Conservation (phyloP, 2,113 vertebrate species). For the Perognathus longimembris region DNA sequence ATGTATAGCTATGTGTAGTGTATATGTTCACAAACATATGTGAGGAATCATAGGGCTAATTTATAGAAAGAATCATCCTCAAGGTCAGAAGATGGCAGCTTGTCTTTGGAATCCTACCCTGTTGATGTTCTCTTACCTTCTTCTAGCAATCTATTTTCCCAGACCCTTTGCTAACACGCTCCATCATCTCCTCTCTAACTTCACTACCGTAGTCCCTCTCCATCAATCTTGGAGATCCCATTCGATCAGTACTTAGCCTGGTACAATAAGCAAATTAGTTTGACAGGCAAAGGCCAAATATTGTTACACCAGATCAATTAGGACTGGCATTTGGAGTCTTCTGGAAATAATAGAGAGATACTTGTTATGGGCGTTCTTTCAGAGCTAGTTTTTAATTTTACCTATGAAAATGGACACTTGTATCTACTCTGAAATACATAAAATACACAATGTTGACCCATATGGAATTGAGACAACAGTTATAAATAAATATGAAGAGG, state of each 20-base stretch:
- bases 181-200: background rate
- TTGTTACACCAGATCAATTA: conserved; percentile 2
- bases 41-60: conserved; percentile 17
- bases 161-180: background rate
- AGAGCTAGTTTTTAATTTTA: conserved; percentile 24
- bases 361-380: background rate
- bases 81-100: conserved; percentile 33
- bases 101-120: background rate
- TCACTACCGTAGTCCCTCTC: background rate
- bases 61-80: conserved; percentile 42
- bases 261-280: background rate
- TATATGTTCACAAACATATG: background rate
- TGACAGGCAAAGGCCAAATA: conserved; percentile 11
- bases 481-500: conserved; percentile 39
- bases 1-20: background rate
- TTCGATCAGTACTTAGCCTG: background rate
- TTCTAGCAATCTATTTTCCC: background rate
- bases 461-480: background rate
- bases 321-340: conserved; percentile 4
- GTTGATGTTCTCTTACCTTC: conserved; percentile 1
- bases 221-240: background rate
- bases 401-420: background rate
- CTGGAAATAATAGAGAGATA: conserved; percentile 32
- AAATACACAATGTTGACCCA: background rate
- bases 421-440: background rate